phyloP scores from a whole-genome alignment of 64 coral and sea anemone species.

The Actinia equina region DNA sequence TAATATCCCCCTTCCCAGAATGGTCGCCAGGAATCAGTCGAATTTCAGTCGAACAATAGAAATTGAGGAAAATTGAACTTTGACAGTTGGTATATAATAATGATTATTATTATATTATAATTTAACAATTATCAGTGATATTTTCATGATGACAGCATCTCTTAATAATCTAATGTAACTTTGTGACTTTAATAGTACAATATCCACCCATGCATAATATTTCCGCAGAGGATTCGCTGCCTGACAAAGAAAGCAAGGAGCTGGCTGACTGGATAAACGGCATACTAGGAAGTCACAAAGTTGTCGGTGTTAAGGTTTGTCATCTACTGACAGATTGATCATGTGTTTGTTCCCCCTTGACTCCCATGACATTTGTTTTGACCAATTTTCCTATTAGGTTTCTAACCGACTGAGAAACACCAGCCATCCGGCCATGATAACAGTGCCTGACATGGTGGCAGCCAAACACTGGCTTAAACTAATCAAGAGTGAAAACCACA shows the following conservation, averaged over 20 bases:
- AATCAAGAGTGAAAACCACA: constrained; percentile 57
- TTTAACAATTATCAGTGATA: too few relatives aligned
- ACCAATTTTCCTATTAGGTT: constrained; percentile 1
- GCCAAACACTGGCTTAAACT: constrained; percentile 95
- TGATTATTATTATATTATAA: too few relatives aligned
- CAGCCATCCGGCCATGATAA: constrained; percentile 95
- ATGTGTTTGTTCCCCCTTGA: too few relatives aligned
- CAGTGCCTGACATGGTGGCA: constrained; percentile 96
- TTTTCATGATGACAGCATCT: too few relatives aligned
- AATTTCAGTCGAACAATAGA: too few relatives aligned
- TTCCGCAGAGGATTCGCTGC: constrained; percentile 22
- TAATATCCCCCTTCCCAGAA: too few relatives aligned
- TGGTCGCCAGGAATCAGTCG: too few relatives aligned
- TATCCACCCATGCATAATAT: not conserved
- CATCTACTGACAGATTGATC: too few relatives aligned
- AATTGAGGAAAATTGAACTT: too few relatives aligned
- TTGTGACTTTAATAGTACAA: not conserved
- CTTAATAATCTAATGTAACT: too few relatives aligned
- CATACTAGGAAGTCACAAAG: constrained; percentile 35
- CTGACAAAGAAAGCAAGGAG: constrained; percentile 32
- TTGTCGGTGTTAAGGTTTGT: constrained; percentile 43
- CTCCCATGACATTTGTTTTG: not conserved
- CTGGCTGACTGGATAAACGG: constrained; percentile 54
- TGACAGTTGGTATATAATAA: too few relatives aligned
- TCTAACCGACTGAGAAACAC: constrained; percentile 74